Evolutionary conservation across 53 echinoderm and acorn worm genomes (phyloP), one percentile per base, ranked within the genome.

Genomic region (Glandiceps talaboti): DNA sequence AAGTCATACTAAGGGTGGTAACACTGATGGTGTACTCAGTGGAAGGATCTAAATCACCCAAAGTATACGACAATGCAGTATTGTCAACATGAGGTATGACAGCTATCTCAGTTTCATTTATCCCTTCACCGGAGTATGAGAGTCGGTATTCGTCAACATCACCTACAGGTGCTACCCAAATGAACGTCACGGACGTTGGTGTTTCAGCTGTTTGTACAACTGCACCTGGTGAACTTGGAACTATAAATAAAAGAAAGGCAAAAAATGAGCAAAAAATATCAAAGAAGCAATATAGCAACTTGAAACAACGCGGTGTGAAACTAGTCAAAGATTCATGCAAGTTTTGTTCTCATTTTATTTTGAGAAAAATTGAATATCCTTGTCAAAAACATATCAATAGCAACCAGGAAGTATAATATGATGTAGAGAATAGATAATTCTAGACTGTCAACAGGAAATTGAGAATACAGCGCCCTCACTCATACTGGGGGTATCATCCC

Each of bases 111-210:
- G 0, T 25, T 25, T 82, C 83, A 72, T 30, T 32, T 33, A 25
- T 1, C 30, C 30, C 32, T n/a, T 30, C 30, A 28, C 27, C 26
- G 27, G 75, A 83, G 84, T 82, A 90, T n/a, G 73, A 26, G 73
- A 90, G 75, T 0, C 76, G 77, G 76, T 90, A 90, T 6, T 33
- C 31, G 32, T 90, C 90, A 0, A 84, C 75, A 28, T 45, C 79
- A 64, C 86, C 86, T 73, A 33, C 72, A 77, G 83, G 77, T 1
- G 29, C 72, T 1, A 33, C n/a, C 90, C 90, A 90, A 33, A 81
- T 14, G 25, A 90, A 81, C 1, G 26, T 29, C 20, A 84, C 84
- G 27, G 79, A 73, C 29, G 81, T 83, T 14, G 86, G 75, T 1
- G 80, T 84, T 32, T 81, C 32, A 28, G 31, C 72, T 1, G 30